Evolutionary conservation across 1,140 invertebrate genomes (phyloP).

Genomic region (Hetaerina americana): DNA sequence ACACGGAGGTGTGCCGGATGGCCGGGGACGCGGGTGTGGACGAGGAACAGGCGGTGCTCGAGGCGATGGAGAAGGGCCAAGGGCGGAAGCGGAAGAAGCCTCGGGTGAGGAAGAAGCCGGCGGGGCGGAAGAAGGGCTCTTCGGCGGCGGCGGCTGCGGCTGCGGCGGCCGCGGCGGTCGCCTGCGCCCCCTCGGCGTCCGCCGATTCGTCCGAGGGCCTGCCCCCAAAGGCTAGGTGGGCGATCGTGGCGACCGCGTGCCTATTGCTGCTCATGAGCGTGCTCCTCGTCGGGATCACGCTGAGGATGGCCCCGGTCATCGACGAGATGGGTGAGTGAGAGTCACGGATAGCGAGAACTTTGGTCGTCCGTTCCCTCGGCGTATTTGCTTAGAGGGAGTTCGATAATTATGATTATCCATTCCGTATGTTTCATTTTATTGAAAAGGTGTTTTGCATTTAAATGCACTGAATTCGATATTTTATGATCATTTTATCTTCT

Average conservation of each 20-base stretch:
- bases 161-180: conserved; percentile 26
- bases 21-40: not conserved
- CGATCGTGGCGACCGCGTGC: conserved; percentile 75
- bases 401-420: too few relatives aligned
- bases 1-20: not conserved
- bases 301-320: conserved; percentile 80
- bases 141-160: conserved; percentile 27
- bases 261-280: conserved; percentile 73
- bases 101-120: conserved; percentile 28
- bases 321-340: conserved; percentile 88
- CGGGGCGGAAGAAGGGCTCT: conserved; percentile 28
- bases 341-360: too few relatives aligned
- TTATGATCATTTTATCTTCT: too few relatives aligned
- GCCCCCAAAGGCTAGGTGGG: conserved; percentile 68
- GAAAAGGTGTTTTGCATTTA: too few relatives aligned
- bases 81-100: not conserved
- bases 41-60: conserved; percentile 5
- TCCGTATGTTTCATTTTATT: too few relatives aligned
- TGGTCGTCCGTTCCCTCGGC: too few relatives aligned
- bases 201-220: conserved; percentile 44
- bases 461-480: too few relatives aligned
- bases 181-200: conserved; percentile 41
- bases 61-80: not conserved
- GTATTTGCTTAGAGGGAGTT: too few relatives aligned
- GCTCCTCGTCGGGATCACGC: conserved; percentile 71